phyloP scores from a whole-genome alignment of 2,797 vertebrate species.

The Knipowitschia caucasica region DNA sequence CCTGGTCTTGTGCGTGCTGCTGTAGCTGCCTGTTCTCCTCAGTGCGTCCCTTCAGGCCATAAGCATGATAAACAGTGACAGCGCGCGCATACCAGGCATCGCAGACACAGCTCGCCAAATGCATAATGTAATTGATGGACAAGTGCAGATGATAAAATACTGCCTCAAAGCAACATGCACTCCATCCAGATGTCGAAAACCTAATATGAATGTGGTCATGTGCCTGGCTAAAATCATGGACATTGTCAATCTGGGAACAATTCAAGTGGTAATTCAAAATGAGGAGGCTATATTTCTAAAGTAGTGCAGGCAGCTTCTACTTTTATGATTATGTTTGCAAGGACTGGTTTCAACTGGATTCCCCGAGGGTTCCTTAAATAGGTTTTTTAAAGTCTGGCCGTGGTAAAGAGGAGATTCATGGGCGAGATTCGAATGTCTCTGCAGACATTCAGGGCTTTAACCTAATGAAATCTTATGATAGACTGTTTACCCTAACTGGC shows the following conservation, averaged over 20 bases:
- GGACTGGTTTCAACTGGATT: conserved; percentile 3
- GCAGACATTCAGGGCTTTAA: not conserved
- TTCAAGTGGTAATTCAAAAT: conserved; percentile 10
- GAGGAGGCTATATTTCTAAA: conserved; percentile 3
- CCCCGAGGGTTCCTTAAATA: not conserved
- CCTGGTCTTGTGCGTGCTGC: not conserved
- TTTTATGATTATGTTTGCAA: conserved; percentile 8
- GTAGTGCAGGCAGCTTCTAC: conserved; percentile 1
- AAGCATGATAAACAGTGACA: conserved; percentile 53
- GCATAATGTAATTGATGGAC: conserved; percentile 48
- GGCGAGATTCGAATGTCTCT: not conserved
- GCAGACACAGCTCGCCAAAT: conserved; percentile 49
- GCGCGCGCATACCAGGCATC: conserved; percentile 46
- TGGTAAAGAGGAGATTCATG: conserved; percentile 10
- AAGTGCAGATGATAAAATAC: conserved; percentile 50
- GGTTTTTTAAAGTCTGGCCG: not conserved
- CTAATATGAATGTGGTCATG: conserved; percentile 4
- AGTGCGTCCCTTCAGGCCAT: conserved; percentile 32
- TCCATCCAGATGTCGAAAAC: conserved; percentile 32
- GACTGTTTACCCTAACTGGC: not conserved
- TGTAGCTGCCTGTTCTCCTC: not conserved
- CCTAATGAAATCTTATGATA: not conserved
- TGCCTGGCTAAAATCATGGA: conserved; percentile 22
- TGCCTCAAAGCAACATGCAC: conserved; percentile 40
- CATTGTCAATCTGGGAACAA: conserved; percentile 10